Conservation (phyloP, 2,888 invertebrate species). For the Rhopalosiphum nymphaeae region DNA sequence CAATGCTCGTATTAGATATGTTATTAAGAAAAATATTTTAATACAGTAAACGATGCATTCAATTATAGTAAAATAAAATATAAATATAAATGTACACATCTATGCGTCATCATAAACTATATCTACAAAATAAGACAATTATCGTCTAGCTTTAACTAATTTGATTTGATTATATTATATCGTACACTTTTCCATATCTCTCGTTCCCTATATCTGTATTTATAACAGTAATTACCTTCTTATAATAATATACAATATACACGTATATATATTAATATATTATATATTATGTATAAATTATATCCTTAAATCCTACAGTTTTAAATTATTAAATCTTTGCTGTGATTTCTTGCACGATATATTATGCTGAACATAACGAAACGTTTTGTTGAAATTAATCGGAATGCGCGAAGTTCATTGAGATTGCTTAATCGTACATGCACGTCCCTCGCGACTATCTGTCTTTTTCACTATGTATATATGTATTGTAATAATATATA, state of each 20-base stretch:
- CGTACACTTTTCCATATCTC: neutral
- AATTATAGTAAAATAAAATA: neutral
- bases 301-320: neutral
- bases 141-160: neutral
- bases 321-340: neutral
- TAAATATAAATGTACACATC: neutral
- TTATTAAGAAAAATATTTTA: neutral
- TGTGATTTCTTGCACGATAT: neutral
- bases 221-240: too few relatives aligned
- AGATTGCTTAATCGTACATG: neutral
- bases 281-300: neutral
- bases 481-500: neutral
- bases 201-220: neutral
- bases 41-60: neutral
- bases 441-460: neutral
- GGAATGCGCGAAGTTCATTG: neutral
- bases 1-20: neutral
- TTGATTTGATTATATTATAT: neutral
- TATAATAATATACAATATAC: too few relatives aligned
- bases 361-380: neutral
- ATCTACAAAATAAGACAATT: neutral
- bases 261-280: too few relatives aligned
- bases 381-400: neutral
- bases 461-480: neutral
- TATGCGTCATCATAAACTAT: neutral